Conservation (phyloP, 2,113 vertebrate genomes). For the Neoarius graeffei region DNA sequence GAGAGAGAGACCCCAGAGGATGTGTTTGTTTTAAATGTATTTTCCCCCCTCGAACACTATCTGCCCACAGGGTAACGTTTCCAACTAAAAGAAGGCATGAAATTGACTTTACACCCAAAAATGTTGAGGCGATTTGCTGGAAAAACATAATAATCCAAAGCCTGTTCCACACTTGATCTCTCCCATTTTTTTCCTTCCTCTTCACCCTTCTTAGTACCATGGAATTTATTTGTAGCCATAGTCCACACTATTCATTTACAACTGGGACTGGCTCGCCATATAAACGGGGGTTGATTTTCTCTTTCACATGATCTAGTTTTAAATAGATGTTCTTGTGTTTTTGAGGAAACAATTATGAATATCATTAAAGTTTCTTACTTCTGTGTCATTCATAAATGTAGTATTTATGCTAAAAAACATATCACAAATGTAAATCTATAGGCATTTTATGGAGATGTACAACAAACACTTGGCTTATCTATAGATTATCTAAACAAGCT, state of each 20-base stretch:
- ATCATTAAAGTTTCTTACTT: background rate
- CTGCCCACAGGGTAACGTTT: constrained; percentile 67
- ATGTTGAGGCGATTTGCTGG: constrained; percentile 60
- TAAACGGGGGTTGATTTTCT: background rate
- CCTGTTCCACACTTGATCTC: constrained; percentile 54
- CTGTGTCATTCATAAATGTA: background rate
- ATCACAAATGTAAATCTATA: background rate
- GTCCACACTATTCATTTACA: background rate
- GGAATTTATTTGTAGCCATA: background rate
- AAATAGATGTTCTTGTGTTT: background rate
- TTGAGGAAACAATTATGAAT: background rate
- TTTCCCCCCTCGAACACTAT: constrained; percentile 52
- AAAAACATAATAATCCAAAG: constrained; percentile 67
- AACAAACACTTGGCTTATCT: background rate
- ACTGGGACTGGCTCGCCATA: background rate
- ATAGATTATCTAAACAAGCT: background rate
- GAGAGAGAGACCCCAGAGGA: constrained; percentile 44
- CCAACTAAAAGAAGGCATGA: constrained; percentile 65
- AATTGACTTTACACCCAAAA: constrained; percentile 72
- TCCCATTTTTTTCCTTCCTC: constrained; percentile 9
- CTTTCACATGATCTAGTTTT: background rate
- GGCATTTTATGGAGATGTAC: background rate
- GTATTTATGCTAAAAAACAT: background rate
- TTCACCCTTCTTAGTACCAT: constrained; percentile 30
- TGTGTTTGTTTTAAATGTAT: constrained; percentile 44